Evolutionary conservation across 2,888 invertebrate genomes (phyloP).

Genomic region (Scaptomyza tumidula): DNA sequence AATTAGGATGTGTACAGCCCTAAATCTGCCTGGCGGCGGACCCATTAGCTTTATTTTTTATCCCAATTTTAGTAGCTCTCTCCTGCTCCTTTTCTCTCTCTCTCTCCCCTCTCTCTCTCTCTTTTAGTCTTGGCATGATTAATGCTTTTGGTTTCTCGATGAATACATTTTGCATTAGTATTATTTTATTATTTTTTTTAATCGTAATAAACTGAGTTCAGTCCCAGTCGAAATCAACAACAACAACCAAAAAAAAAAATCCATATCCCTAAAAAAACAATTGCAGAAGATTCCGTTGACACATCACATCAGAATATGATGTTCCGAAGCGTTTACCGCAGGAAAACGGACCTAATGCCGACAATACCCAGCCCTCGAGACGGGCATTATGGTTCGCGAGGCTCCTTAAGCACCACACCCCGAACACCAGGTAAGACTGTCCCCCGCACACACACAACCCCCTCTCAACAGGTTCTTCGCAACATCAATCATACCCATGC

Average conservation of each 20-base stretch:
- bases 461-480: slow-evolving; percentile 18
- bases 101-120: too few relatives aligned
- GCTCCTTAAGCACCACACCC: slow-evolving; percentile 85
- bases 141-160: slow-evolving; percentile 66
- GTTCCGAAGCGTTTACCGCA: slow-evolving; percentile 92
- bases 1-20: slow-evolving; percentile 26
- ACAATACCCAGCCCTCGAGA: slow-evolving; percentile 92
- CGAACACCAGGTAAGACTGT: slow-evolving; percentile 84
- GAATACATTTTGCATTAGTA: slow-evolving; percentile 61
- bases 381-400: slow-evolving; percentile 85
- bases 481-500: slow-evolving; percentile 6
- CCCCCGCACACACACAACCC: slow-evolving; percentile 14
- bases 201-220: slow-evolving; percentile 9
- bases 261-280: slow-evolving; percentile 43
- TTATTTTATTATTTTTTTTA: slow-evolving; percentile 12
- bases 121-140: slow-evolving; percentile 69
- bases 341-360: slow-evolving; percentile 95
- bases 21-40: slow-evolving; percentile 27
- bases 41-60: slow-evolving; percentile 17
- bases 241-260: slow-evolving; percentile 28
- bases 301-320: slow-evolving; percentile 85
- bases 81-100: slow-evolving; percentile 12
- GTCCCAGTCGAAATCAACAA: slow-evolving; percentile 25
- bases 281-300: slow-evolving; percentile 84
- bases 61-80: slow-evolving; percentile 38